Conservation (phyloP, 2,113 vertebrate species). For the Perccottus glenii region DNA sequence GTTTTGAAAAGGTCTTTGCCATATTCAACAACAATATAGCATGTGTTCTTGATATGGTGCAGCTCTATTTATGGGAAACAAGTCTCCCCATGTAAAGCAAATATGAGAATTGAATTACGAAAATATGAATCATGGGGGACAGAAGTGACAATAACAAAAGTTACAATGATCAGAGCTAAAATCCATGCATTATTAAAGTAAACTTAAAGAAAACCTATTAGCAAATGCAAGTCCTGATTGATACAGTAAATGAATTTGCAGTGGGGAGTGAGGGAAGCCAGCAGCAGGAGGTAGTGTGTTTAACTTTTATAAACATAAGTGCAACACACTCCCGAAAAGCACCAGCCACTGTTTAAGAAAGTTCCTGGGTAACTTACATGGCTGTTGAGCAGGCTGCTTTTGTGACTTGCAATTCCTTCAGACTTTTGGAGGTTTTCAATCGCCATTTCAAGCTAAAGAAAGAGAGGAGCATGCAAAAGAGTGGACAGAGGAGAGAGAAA, state of each 20-base stretch:
- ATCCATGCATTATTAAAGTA: conserved; percentile 35
- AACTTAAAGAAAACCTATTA: conserved; percentile 30
- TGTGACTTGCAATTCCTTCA: conserved; percentile 98
- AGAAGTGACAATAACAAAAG: conserved; percentile 10
- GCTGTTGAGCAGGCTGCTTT: conserved; percentile 99
- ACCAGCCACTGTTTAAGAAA: conserved; percentile 56
- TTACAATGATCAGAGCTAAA: not conserved
- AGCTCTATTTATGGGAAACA: too few relatives aligned
- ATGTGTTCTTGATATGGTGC: too few relatives aligned
- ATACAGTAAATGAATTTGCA: conserved; percentile 20
- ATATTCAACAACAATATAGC: too few relatives aligned
- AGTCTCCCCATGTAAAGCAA: too few relatives aligned
- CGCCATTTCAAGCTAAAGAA: conserved; percentile 99
- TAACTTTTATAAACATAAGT: conserved; percentile 20
- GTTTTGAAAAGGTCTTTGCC: too few relatives aligned
- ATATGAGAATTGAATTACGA: too few relatives aligned
- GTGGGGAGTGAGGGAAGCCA: conserved; percentile 42
- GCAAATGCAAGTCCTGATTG: conserved; percentile 44
- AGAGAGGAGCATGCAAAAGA: conserved; percentile 79
- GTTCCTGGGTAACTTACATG: conserved; percentile 93
- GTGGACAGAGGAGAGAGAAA: conserved; percentile 76
- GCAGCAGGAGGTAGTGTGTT: conserved; percentile 41
- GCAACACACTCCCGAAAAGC: conserved; percentile 47
- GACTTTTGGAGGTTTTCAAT: conserved; percentile 99
- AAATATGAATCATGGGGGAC: not conserved